Evolutionary conservation across 1,140 invertebrate genomes (phyloP).

Genomic region (Leucophenga varia): DNA sequence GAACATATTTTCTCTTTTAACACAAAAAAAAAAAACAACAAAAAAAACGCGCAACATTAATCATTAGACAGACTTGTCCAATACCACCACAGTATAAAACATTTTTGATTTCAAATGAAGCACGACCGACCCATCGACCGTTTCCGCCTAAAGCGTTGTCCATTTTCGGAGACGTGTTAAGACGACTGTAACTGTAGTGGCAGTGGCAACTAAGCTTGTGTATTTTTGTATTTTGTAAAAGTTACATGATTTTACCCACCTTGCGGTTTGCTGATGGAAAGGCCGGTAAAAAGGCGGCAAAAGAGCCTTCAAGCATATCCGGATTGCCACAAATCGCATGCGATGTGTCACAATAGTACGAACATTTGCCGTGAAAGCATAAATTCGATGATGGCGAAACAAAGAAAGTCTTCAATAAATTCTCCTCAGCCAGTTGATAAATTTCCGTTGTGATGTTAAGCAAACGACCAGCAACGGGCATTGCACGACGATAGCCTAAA

Average conservation of each 20-base stretch:
- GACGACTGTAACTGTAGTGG: too few species aligned
- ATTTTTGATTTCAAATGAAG: too few species aligned
- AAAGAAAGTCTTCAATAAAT: slow-evolving; percentile 93
- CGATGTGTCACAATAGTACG: slow-evolving; percentile 98
- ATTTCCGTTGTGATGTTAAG: slow-evolving; percentile 93
- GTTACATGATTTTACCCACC: slow-evolving; percentile 62
- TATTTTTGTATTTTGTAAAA: not conserved
- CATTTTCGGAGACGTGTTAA: too few species aligned
- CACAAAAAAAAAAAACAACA: too few species aligned
- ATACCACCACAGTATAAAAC: too few species aligned
- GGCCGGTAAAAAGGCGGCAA: slow-evolving; percentile 91
- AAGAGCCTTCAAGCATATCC: slow-evolving; percentile 92
- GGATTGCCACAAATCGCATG: slow-evolving; percentile 97
- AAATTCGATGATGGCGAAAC: slow-evolving; percentile 91
- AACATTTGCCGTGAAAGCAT: slow-evolving; percentile 92
- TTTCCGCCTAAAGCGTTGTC: too few species aligned
- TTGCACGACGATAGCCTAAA: slow-evolving; percentile 83
- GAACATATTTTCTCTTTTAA: too few species aligned
- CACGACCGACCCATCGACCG: too few species aligned
- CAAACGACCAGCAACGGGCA: slow-evolving; percentile 87
- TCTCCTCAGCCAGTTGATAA: slow-evolving; percentile 85
- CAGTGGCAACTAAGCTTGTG: not conserved
- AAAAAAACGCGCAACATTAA: too few species aligned
- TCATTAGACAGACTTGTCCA: too few species aligned
- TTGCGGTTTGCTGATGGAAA: slow-evolving; percentile 80